Conservation (phyloP, 2,888 invertebrate species). For the Apamea monoglypha region DNA sequence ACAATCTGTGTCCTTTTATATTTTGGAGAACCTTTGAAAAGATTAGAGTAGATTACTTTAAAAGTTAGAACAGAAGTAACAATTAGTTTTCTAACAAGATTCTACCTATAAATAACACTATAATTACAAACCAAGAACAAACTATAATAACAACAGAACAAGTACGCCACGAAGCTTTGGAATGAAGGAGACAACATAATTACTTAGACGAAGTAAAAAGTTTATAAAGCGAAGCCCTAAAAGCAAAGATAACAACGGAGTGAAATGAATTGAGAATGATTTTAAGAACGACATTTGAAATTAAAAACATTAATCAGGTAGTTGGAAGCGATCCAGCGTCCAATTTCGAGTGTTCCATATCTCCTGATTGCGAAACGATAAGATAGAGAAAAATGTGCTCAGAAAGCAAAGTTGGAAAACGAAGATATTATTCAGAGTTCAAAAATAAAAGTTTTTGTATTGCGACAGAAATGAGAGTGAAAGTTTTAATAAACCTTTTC, state of each 20-base stretch:
- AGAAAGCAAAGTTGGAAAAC: constrained; percentile 34
- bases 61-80: background rate
- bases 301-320: constrained; percentile 43
- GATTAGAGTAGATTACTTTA: background rate
- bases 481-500: no score
- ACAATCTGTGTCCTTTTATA: background rate
- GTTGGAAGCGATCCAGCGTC: constrained; percentile 34
- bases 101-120: constrained; percentile 5
- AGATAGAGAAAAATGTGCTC: constrained; percentile 30
- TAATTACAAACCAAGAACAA: constrained; percentile 15
- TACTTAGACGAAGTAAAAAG: constrained; percentile 38
- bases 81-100: background rate
- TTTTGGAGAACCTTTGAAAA: background rate
- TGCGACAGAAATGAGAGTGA: constrained; percentile 19
- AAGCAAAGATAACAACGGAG: constrained; percentile 11
- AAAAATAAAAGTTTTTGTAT: constrained; percentile 39
- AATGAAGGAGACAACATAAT: constrained; percentile 39
- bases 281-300: constrained; percentile 21
- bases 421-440: constrained; percentile 24
- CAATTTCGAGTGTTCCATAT: constrained; percentile 25
- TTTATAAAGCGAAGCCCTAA: constrained; percentile 19
- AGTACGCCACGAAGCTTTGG: constrained; percentile 12
- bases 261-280: constrained; percentile 37
- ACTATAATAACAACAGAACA: constrained; percentile 16
- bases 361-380: constrained; percentile 42